Evolutionary conservation across 53 echinoderm and acorn worm species (phyloP).

Genomic region (Paracentrotus lividus): DNA sequence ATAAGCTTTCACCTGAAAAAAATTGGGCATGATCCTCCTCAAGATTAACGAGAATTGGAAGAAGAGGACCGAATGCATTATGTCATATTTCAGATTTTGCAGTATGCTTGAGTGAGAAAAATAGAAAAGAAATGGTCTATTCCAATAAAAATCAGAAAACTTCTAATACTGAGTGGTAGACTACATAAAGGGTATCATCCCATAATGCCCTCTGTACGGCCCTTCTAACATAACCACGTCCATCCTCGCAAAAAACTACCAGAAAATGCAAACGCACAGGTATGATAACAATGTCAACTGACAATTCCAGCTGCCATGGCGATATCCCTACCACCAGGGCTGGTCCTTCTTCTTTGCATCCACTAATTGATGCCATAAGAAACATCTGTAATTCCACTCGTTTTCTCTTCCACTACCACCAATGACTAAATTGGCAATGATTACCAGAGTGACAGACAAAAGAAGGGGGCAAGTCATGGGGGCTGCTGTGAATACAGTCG

Average conservation of each 20-base stretch:
- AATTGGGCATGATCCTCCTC: not conserved
- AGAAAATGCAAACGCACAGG: not conserved
- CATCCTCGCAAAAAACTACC: not conserved
- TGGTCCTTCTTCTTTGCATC: conserved; percentile 20
- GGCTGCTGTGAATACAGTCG: conserved; percentile 11
- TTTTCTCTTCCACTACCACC: conserved; percentile 25
- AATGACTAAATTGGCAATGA: conserved; percentile 13
- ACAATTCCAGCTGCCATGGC: conserved; percentile 49
- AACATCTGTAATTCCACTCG: conserved; percentile 57
- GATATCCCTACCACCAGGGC: conserved; percentile 8
- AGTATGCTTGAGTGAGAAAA: not conserved
- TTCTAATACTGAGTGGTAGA: not conserved
- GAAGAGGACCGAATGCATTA: not conserved
- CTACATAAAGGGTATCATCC: not conserved
- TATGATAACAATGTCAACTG: conserved; percentile 64
- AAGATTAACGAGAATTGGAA: not conserved
- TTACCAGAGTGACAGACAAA: conserved; percentile 1
- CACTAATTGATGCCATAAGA: conserved; percentile 34
- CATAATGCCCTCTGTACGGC: conserved; percentile 30
- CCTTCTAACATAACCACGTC: conserved; percentile 8
- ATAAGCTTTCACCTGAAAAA: not conserved
- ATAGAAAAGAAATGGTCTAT: not conserved
- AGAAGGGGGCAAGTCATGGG: not conserved
- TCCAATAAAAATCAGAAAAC: not conserved
- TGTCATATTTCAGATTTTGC: not conserved